phyloP scores from a whole-genome alignment of 2,888 invertebrate species.

The Heliconius cydno region DNA sequence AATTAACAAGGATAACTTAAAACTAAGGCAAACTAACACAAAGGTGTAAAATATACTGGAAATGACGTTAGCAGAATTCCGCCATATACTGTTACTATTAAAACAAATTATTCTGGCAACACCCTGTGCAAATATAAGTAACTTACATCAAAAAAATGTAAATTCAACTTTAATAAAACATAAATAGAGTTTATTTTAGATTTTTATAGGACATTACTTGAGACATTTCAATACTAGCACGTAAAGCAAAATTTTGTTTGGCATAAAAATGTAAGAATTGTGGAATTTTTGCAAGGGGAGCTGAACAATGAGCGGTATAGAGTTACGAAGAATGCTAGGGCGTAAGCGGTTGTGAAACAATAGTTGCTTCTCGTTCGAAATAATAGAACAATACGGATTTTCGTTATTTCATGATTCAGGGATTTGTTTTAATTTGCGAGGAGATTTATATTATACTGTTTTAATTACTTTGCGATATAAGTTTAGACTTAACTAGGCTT shows the following conservation, averaged over 20 bases:
- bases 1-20: conserved; percentile 28
- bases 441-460: conserved; percentile 8
- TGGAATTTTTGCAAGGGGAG: conserved; percentile 55
- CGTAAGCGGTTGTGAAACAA: conserved; percentile 37
- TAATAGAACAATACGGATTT: conserved; percentile 32
- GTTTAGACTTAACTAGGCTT: conserved; percentile 9
- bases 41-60: conserved; percentile 44
- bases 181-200: conserved; percentile 20
- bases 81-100: conserved; percentile 41
- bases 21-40: conserved; percentile 36
- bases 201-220: background rate
- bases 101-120: conserved; percentile 31
- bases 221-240: background rate
- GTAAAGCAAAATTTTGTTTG: conserved; percentile 38
- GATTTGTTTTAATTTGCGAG: conserved; percentile 28
- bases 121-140: conserved; percentile 12
- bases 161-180: background rate
- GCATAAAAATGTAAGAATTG: conserved; percentile 51
- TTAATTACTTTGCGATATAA: conserved; percentile 28
- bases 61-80: conserved; percentile 44
- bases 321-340: conserved; percentile 39
- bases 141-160: background rate
- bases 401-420: conserved; percentile 28
- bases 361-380: conserved; percentile 32
- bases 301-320: conserved; percentile 41